These are phyloP conservation scores for Oscheius sp. DNA, from an alignment of 1,140 invertebrate species.

Conservation along the genomic window DNA sequence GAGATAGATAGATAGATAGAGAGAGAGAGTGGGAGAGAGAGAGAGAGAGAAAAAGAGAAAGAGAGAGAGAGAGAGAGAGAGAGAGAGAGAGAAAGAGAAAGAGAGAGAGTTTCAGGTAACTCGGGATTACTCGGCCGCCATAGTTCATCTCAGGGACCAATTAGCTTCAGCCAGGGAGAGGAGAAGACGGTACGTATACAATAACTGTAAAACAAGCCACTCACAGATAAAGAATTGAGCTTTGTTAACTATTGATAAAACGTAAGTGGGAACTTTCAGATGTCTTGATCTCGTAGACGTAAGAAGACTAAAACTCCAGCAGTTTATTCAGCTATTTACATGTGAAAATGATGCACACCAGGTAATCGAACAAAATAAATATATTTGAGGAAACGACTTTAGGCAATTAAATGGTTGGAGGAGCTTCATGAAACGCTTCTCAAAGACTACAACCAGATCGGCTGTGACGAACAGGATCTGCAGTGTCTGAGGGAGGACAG, in stretches of 20 bases:
- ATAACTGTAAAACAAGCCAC: too few species aligned
- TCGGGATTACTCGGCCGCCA: slow-evolving; percentile 5
- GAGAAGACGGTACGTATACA: slow-evolving; percentile 15
- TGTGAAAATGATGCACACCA: slow-evolving; percentile 63
- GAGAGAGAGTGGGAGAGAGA: too few species aligned
- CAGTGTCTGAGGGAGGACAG: slow-evolving; percentile 61
- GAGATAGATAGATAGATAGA: too few species aligned
- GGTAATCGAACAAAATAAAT: slow-evolving; percentile 41
- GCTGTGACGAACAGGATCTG: slow-evolving; percentile 24
- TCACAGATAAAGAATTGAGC: too few species aligned
- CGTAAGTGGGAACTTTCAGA: too few species aligned
- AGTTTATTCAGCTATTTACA: slow-evolving; percentile 63
- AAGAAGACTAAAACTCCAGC: slow-evolving; percentile 62
- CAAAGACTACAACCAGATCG: slow-evolving; percentile 29
- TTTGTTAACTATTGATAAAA: too few species aligned
- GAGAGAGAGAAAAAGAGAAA: too few species aligned
- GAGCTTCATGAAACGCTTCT: slow-evolving; percentile 62
- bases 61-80: too few species aligned
- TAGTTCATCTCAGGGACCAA: slow-evolving; percentile 13
- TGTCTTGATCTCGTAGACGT: slow-evolving; percentile 63
- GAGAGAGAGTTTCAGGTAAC: background rate
- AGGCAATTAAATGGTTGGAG: slow-evolving; percentile 63
- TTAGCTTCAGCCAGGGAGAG: slow-evolving; percentile 10
- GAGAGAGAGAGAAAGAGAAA: too few species aligned
- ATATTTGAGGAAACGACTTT: slow-evolving; percentile 13